Conservation (phyloP, 2,888 invertebrate species). For the Omphaloscelis lunosa region DNA sequence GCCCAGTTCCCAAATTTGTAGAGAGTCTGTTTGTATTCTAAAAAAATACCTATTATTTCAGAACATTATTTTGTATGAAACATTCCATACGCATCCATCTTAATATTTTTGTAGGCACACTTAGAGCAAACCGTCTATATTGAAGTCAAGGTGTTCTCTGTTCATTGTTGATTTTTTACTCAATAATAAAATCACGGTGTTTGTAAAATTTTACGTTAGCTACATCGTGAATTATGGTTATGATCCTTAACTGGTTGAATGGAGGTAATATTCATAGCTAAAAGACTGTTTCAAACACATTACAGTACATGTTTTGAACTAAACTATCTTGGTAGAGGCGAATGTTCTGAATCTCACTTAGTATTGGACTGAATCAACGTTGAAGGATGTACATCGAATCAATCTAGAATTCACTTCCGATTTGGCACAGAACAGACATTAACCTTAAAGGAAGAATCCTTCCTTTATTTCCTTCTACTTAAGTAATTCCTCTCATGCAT, state of each 20-base stretch:
- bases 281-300: not conserved
- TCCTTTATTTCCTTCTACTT: not conserved
- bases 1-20: too few relatives aligned
- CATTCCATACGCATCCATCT: constrained; percentile 7
- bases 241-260: constrained; percentile 33
- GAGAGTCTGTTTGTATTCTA: too few relatives aligned
- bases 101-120: constrained; percentile 51
- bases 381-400: not conserved
- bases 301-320: not conserved
- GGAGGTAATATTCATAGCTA: constrained; percentile 14
- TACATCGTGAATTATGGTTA: constrained; percentile 33
- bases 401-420: constrained; percentile 22
- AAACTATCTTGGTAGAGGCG: not conserved
- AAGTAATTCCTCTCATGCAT: not conserved
- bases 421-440: constrained; percentile 26
- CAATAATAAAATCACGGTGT: constrained; percentile 53
- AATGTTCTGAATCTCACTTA: not conserved
- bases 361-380: not conserved
- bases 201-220: constrained; percentile 46
- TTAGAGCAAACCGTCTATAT: constrained; percentile 48
- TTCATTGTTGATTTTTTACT: constrained; percentile 60
- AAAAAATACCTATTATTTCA: not conserved
- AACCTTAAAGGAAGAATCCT: constrained; percentile 11
- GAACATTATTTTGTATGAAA: not conserved
- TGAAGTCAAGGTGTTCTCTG: constrained; percentile 56